Evolutionary conservation across 2,888 invertebrate species (phyloP), one percentile per base, ranked within the genome.

Genomic region (Drosophila vallismaia): DNA sequence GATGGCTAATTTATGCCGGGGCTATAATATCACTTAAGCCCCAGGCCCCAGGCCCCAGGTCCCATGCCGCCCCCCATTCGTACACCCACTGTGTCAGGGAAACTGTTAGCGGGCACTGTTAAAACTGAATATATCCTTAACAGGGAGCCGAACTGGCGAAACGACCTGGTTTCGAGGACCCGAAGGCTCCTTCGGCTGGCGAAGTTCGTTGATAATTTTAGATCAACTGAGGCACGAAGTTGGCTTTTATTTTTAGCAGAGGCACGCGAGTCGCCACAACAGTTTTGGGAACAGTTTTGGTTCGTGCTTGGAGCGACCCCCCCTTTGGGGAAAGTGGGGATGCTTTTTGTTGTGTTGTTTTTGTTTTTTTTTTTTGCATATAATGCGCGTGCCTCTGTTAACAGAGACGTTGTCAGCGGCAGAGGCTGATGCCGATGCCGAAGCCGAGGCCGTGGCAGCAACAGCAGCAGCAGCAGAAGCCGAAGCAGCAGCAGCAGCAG

Each of bases 11-110:
- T 71, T 64, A 71, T 62, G 58, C 74, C 72, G 53, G 46, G 54
- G 70, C 62, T 72, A 87, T 82, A 87, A 82, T 85, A 87, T 82
- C 82, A 82, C 82, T 85, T 88, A 82, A 76, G 79, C 83, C 62
- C 62, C 10, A 10, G 33, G 33, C n/a, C 42, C 40, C 7, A 1
- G 10, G 24, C 1, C 36, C 3, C 1, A 8, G 3, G 12, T 14
- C 10, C 4, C 40, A 19, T 19, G 7, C 26, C 12, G 9, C 9
- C 26, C n/a, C 9, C 12, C 26, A 14, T 12, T 7, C 52, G 1
- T 10, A 38, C 10, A 24, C 33, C n/a, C n/a, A 9, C 29, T 48
- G 60, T 29, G 19, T 19, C 28, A 28, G 28, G 6, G 28, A 5
- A 28, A 62, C 49, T 52, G 31, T 33, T 31, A 33, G 19, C 48